phyloP scores from a whole-genome alignment of 2,113 vertebrate species.

The Megaleporinus macrocephalus region DNA sequence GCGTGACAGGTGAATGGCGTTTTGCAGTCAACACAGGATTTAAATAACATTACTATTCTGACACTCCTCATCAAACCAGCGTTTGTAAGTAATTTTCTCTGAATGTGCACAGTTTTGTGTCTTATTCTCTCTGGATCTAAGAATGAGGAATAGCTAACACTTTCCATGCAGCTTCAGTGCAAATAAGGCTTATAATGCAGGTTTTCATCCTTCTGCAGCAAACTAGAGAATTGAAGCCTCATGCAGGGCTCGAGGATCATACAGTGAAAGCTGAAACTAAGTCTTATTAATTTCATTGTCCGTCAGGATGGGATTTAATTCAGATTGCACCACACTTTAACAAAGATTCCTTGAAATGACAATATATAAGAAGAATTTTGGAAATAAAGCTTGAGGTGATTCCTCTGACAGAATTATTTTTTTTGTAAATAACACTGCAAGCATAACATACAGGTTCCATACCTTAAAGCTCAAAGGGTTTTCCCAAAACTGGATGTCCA shows the following conservation, averaged over 20 bases:
- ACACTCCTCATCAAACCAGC: neutral
- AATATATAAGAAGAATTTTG: too few relatives aligned
- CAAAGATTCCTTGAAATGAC: too few relatives aligned
- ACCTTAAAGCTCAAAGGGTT: too few relatives aligned
- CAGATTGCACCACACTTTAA: too few relatives aligned
- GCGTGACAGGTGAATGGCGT: neutral
- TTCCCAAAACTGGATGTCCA: too few relatives aligned
- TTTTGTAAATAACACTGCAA: too few relatives aligned
- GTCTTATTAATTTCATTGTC: neutral
- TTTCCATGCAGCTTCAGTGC: neutral
- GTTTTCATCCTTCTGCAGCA: constrained; percentile 12
- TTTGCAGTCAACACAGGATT: neutral
- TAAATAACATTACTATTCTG: neutral
- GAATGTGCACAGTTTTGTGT: neutral
- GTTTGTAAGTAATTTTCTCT: neutral
- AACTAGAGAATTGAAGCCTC: neutral
- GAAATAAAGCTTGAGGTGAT: too few relatives aligned
- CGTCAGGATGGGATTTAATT: too few relatives aligned
- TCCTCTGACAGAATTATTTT: too few relatives aligned
- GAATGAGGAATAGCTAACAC: neutral
- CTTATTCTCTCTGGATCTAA: neutral
- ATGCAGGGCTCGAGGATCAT: neutral
- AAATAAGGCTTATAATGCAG: neutral
- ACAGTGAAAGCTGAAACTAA: constrained; percentile 11
- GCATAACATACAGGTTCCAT: too few relatives aligned